Percentiles rank a stretch among this genome's conserved stretches.
Evolutionary conservation across 2,113 vertebrate genomes (phyloP).

Genomic region (Sporophila hypoxantha): DNA sequence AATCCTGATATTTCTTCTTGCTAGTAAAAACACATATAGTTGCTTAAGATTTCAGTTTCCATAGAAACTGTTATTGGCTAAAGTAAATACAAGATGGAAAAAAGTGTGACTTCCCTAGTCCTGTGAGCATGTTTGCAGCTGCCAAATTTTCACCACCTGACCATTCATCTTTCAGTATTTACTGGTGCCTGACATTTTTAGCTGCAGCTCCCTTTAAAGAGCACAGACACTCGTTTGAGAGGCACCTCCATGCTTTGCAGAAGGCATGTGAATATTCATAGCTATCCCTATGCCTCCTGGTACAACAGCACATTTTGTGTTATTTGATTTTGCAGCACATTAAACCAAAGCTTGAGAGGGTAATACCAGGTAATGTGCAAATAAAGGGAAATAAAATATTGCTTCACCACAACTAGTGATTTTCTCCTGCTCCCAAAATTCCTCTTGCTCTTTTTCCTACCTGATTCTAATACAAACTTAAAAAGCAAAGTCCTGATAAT

Average conservation of each 20-base stretch:
- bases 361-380: not conserved
- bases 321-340: not conserved
- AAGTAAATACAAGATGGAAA: slow-evolving; percentile 34
- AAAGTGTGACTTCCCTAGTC: not conserved
- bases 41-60: slow-evolving; percentile 72
- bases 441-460: not conserved
- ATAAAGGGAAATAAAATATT: not conserved
- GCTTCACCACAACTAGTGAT: not conserved
- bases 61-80: slow-evolving; percentile 70
- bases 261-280: not conserved
- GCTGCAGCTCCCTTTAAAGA: not conserved
- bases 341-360: not conserved
- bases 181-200: not conserved
- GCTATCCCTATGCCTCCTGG: not conserved
- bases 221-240: fast-evolving
- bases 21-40: slow-evolving; percentile 38
- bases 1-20: slow-evolving; percentile 46
- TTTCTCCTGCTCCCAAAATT: not conserved
- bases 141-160: not conserved
- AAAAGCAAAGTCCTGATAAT: not conserved
- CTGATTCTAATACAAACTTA: not conserved
- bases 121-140: not conserved
- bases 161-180: not conserved
- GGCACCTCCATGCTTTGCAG: not conserved
- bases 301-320: not conserved